Evolutionary conservation across 1,140 invertebrate genomes (phyloP), one percentile per base, ranked within the genome.

Genomic region (Leptinotarsa defecta): DNA sequence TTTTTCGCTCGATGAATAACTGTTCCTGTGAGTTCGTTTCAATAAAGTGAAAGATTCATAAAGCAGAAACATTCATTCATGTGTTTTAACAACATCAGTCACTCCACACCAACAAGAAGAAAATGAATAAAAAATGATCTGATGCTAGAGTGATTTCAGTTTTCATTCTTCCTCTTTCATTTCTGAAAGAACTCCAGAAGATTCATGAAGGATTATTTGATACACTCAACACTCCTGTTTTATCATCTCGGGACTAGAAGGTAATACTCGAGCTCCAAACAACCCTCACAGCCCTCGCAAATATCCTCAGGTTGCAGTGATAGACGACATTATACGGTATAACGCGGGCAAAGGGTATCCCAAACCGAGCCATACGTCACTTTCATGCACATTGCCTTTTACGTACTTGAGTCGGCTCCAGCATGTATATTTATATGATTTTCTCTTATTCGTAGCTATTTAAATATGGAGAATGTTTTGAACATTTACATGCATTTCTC

Each of bases 291-390:
- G 52, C 52, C 17, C 63, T 65, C 22, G 20, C 63, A 27, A 65
- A 65, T 65, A 65, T 65, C 63, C 63, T 65, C 63, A 65, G 63
- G 63, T 65, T 65, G 63, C 63, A 65, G 63, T 65, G 63, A 27
- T 65, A 27, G 63, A 20, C 63, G 63, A 22, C 63, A 13, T 65
- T 65, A 65, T 65, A 65, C 63, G 63, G 13, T 65, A 65, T 27
- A 65, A 65, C 20, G 63, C 63, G 22, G 17, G 63, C 24, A 27
- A 22, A 65, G 63, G 63, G 63, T 24, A 20, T 20, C 63, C 22
- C 20, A 65, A 65, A 65, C 20, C 20, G 63, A 22, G 24, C 63
- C 13, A 27, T 19, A 65, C 15, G 63, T 20, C 63, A 27, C 24
- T 65, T 13, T 65, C 20, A 27, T 65, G 52, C 52, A 57, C 52